phyloP scores from a whole-genome alignment of 2,888 invertebrate species.

The Catocala sponsa region DNA sequence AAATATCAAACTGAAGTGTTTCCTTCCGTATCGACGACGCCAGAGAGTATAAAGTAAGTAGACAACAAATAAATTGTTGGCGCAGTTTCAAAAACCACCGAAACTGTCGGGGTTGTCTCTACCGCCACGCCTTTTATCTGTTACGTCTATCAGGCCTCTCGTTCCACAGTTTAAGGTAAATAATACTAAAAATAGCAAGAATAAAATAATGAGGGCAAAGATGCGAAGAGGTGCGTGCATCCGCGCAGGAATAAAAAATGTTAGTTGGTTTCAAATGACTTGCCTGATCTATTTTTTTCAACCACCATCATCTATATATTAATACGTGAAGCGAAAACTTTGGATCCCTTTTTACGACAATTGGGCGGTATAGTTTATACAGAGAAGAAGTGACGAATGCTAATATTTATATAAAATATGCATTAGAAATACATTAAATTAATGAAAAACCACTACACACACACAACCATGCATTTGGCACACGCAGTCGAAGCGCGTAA shows the following conservation, averaged over 20 bases:
- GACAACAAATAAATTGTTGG: constrained; percentile 84
- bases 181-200: constrained; percentile 67
- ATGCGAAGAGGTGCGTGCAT: constrained; percentile 60
- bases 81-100: constrained; percentile 81
- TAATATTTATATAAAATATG: no score
- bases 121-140: constrained; percentile 85
- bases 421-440: no score
- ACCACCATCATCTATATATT: constrained; percentile 64
- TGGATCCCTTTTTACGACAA: no score
- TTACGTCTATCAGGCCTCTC: constrained; percentile 79
- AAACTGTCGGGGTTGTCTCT: constrained; percentile 75
- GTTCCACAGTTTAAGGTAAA: constrained; percentile 74
- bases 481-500: no score
- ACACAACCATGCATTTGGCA: no score
- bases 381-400: no score
- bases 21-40: constrained; percentile 66
- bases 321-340: no score
- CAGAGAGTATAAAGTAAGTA: constrained; percentile 57
- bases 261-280: constrained; percentile 59
- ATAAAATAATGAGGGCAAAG: constrained; percentile 68
- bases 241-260: constrained; percentile 63
- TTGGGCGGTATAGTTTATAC: no score
- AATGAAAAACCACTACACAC: no score
- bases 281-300: constrained; percentile 62
- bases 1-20: constrained; percentile 76